phyloP scores from a whole-genome alignment of 2,888 invertebrate genomes.

The Callinectes sapidus region DNA sequence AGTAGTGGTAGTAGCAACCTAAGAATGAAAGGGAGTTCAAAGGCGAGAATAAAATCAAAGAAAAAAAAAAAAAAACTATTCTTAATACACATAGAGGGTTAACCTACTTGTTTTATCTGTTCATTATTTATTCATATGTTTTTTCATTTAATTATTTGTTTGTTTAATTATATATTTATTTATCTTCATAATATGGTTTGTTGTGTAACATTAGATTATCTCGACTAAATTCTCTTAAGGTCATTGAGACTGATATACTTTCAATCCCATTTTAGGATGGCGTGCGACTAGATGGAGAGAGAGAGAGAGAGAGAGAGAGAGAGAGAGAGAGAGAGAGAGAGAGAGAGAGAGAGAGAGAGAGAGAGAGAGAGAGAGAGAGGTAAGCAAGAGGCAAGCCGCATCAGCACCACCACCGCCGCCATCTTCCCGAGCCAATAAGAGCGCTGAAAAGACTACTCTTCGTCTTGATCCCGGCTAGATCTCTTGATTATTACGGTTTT shows the following conservation, averaged over 20 bases:
- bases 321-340: background rate
- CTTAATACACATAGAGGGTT: background rate
- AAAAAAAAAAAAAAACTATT: background rate
- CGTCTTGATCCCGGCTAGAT: background rate
- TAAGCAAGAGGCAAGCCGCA: background rate
- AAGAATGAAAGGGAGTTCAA: background rate
- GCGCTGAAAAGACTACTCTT: background rate
- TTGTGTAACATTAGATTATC: background rate
- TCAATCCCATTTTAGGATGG: background rate
- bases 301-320: conserved; percentile 1
- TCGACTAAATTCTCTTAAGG: background rate
- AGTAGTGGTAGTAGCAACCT: background rate
- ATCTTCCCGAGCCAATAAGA: background rate
- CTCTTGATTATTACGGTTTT: background rate
- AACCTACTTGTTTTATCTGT: background rate
- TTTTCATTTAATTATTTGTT: no score
- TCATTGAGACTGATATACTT: background rate
- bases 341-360: no score
- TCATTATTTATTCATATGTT: background rate
- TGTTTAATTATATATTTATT: no score
- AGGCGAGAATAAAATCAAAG: background rate
- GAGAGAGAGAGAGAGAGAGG: background rate
- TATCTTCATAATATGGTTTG: background rate
- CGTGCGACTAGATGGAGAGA: background rate
- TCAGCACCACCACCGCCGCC: background rate